These are phyloP conservation scores for Cryptocheilus praepositus DNA, from an alignment of 2,888 invertebrate species.

Conservation along the genomic window DNA sequence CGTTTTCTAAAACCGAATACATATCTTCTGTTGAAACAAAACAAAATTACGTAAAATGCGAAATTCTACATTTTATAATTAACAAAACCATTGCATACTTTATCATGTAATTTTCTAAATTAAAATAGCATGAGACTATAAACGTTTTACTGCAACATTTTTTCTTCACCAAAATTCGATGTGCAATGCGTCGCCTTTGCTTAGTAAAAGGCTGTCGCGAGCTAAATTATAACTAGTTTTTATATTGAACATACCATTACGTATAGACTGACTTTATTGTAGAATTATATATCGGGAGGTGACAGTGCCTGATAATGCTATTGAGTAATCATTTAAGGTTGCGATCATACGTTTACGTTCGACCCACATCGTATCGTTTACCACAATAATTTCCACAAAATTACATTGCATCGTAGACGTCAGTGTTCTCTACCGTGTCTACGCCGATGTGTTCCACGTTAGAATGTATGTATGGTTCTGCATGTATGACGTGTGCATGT, in stretches of 20 bases:
- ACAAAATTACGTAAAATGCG: slow-evolving; percentile 6
- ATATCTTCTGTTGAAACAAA: slow-evolving; percentile 46
- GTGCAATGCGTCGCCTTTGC: slow-evolving; percentile 24
- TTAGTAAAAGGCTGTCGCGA: slow-evolving; percentile 15
- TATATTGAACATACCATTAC: slow-evolving; percentile 22
- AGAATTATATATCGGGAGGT: slow-evolving; percentile 57
- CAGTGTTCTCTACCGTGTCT: no score
- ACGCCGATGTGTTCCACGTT: no score
- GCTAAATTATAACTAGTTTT: slow-evolving; percentile 22
- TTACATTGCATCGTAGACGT: no score
- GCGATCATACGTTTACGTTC: not conserved
- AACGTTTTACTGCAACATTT: slow-evolving; percentile 51
- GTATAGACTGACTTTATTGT: slow-evolving; percentile 36
- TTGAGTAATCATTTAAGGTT: not conserved
- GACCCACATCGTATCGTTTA: no score
- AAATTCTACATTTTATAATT: slow-evolving; percentile 47
- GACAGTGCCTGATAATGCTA: slow-evolving; percentile 57
- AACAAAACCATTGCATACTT: slow-evolving; percentile 58
- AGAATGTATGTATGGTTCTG: no score
- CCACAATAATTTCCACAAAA: no score
- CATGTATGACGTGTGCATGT: no score
- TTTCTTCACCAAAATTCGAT: slow-evolving; percentile 49
- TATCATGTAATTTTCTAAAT: slow-evolving; percentile 66
- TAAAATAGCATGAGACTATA: slow-evolving; percentile 62
- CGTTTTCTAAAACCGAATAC: slow-evolving; percentile 30